A percentile compares a stretch with the other conserved stretches of the same genome.
Evolutionary conservation across 2,797 vertebrate species (phyloP).

Genomic region (Cercopithecus diana): DNA sequence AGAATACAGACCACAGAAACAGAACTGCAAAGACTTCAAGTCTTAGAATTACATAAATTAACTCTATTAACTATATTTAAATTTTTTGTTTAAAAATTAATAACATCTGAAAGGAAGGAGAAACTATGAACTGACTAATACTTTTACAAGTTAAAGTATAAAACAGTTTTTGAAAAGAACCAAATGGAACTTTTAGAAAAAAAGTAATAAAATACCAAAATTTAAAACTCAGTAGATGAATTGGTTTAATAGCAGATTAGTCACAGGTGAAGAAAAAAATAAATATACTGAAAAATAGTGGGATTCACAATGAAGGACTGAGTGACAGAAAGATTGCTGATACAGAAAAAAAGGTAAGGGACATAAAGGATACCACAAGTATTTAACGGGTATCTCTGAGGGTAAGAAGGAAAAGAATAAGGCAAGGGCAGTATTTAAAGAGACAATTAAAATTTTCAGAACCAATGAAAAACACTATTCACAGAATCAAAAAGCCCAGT

Average conservation of each 20-base stretch:
- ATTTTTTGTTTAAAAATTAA: not conserved
- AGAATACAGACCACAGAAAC: not conserved
- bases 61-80: not conserved
- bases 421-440: not conserved
- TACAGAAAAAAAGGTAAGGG: not conserved
- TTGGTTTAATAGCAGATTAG: not conserved
- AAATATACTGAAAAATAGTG: not conserved
- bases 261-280: not conserved
- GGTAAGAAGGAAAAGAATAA: not conserved
- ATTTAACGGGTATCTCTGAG: not conserved
- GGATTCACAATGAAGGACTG: not conserved
- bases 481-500: not conserved
- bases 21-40: not conserved
- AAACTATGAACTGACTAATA: not conserved
- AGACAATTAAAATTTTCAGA: not conserved
- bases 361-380: not conserved
- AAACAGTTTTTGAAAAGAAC: not conserved
- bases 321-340: not conserved
- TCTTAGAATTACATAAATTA: not conserved
- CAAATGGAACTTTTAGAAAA: not conserved
- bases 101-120: not conserved
- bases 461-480: not conserved
- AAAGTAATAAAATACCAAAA: not conserved
- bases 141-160: not conserved
- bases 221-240: not conserved